Evolutionary conservation across 2,888 invertebrate species (phyloP).

Genomic region (Neocrepidodera transversa): DNA sequence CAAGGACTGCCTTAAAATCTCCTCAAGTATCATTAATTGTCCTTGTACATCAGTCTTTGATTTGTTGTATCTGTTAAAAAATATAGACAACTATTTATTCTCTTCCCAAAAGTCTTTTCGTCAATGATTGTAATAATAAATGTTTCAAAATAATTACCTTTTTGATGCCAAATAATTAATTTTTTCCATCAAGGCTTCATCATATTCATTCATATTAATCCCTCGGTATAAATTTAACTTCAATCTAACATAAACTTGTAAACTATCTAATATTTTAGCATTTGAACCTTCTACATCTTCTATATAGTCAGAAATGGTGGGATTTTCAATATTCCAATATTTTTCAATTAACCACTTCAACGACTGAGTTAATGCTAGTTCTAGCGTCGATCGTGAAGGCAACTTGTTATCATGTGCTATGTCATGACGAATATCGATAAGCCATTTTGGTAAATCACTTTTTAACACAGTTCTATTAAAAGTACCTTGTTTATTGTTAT

Average conservation of each 20-base stretch:
- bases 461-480: conserved; percentile 67
- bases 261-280: conserved; percentile 22
- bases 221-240: conserved; percentile 43
- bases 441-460: conserved; percentile 79
- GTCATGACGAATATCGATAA: conserved; percentile 79
- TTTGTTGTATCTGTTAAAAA: conserved; percentile 17
- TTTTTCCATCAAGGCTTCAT: conserved; percentile 42
- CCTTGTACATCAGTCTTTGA: conserved; percentile 23
- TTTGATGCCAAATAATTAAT: conserved; percentile 29
- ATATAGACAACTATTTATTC: no score
- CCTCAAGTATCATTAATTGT: conserved; percentile 24
- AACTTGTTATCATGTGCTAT: conserved; percentile 75
- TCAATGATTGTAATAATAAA: no score
- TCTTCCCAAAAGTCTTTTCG: no score
- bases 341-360: conserved; percentile 73
- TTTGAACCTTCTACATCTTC: conserved; percentile 30
- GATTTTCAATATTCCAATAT: conserved; percentile 69
- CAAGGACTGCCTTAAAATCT: conserved; percentile 28
- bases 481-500: conserved; percentile 54
- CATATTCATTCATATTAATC: conserved; percentile 45
- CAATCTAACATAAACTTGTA: conserved; percentile 30
- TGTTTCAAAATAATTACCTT: background rate
- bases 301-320: conserved; percentile 34
- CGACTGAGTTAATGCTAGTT: conserved; percentile 69
- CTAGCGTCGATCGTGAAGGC: conserved; percentile 69